Conservation (phyloP, 2,888 invertebrate genomes). For the Listrodromus nycthemerus region DNA sequence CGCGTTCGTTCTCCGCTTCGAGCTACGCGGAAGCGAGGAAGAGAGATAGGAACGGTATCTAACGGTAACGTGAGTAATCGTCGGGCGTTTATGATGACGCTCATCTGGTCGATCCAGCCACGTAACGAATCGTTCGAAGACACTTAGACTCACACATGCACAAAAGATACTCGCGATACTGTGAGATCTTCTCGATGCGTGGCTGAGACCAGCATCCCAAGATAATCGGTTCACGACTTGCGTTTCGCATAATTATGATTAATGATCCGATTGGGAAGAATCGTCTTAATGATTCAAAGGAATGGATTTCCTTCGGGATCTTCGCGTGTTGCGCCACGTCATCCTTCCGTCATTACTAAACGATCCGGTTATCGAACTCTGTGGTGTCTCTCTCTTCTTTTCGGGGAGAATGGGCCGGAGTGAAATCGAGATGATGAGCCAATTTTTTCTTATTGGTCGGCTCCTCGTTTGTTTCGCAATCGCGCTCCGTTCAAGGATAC, state of each 20-base stretch:
- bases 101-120: conserved; percentile 56
- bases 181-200: conserved; percentile 1
- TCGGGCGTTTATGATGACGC: conserved; percentile 63
- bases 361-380: conserved; percentile 52
- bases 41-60: conserved; percentile 57
- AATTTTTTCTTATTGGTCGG: conserved; percentile 17
- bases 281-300: conserved; percentile 42
- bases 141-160: conserved; percentile 4
- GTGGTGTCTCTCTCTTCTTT: background rate
- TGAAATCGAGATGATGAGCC: conserved; percentile 6
- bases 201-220: conserved; percentile 1
- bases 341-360: conserved; percentile 32
- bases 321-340: conserved; percentile 14
- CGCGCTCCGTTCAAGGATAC: background rate
- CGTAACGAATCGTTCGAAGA: conserved; percentile 53
- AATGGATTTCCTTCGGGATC: conserved; percentile 8
- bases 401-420: background rate
- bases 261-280: conserved; percentile 50
- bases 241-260: conserved; percentile 43
- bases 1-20: conserved; percentile 57
- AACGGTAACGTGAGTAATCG: conserved; percentile 82
- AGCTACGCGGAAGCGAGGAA: conserved; percentile 22
- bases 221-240: conserved; percentile 4
- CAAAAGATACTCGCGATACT: too few relatives aligned
- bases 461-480: background rate